These are phyloP conservation scores for Oasisia sp. DNA, from an alignment of 2,888 invertebrate species.

Conservation along the genomic window DNA sequence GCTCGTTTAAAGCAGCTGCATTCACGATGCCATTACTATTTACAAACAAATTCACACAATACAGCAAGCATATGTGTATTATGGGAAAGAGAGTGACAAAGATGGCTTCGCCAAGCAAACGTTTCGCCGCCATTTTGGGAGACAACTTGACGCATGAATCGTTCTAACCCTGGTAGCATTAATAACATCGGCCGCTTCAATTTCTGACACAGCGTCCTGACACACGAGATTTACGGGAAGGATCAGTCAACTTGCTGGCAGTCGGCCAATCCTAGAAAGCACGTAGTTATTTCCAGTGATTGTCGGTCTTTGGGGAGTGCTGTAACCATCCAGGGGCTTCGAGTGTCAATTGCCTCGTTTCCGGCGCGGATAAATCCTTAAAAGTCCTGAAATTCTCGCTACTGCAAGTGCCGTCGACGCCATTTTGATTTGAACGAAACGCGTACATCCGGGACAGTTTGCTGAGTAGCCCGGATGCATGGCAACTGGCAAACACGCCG, in stretches of 20 bases:
- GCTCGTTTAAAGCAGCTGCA: too few species aligned
- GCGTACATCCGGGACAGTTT: too few species aligned
- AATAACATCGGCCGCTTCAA: not conserved
- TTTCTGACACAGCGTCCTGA: not conserved
- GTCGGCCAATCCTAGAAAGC: not conserved
- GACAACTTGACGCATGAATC: not conserved
- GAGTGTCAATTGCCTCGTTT: not conserved
- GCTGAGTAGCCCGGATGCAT: too few species aligned
- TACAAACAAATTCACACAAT: too few species aligned
- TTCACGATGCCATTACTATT: too few species aligned
- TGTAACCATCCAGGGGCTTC: not conserved
- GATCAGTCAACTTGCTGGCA: not conserved
- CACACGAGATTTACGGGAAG: not conserved
- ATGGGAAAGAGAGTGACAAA: too few species aligned
- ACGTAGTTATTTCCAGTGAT: not conserved
- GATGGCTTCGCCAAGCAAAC: too few species aligned
- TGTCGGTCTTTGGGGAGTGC: not conserved
- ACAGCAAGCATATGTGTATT: too few species aligned
- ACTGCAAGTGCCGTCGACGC: too few species aligned
- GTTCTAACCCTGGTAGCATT: not conserved
- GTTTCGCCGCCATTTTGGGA: too few species aligned
- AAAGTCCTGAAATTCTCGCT: not conserved
- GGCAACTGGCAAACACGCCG: too few species aligned
- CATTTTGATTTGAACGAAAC: too few species aligned
- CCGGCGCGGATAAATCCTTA: not conserved